Evolutionary conservation across 2,113 vertebrate genomes (phyloP).

Genomic region (Mystacornis crossleyi): DNA sequence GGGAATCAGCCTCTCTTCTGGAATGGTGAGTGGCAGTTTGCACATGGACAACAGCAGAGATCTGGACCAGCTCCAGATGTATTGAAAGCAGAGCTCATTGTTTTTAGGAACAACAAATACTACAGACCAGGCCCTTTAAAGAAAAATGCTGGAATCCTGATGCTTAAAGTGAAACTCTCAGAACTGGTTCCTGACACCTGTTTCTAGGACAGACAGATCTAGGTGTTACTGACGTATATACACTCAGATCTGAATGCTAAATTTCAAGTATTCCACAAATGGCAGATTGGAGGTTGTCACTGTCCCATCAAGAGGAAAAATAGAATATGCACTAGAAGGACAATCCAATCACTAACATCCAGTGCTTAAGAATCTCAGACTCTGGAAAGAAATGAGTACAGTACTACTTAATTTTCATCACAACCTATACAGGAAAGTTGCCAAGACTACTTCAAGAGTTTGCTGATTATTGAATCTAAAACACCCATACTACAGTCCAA

Average conservation of each 20-base stretch:
- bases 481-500: background rate
- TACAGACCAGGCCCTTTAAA: background rate
- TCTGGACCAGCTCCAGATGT: background rate
- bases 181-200: background rate
- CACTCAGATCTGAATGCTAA: background rate
- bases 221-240: accelerated
- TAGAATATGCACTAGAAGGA: background rate
- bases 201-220: background rate
- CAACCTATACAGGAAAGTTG: background rate
- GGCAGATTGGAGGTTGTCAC: background rate
- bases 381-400: background rate
- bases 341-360: background rate
- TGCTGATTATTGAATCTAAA: background rate
- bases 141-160: background rate
- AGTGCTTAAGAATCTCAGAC: background rate
- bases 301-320: background rate
- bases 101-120: background rate
- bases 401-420: background rate
- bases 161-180: background rate
- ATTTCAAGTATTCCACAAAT: background rate
- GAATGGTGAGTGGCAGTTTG: background rate
- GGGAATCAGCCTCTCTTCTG: background rate
- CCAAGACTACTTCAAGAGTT: background rate
- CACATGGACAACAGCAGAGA: background rate
- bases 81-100: background rate